phyloP scores from a whole-genome alignment of 2,797 vertebrate genomes.

The Chelon auratus region DNA sequence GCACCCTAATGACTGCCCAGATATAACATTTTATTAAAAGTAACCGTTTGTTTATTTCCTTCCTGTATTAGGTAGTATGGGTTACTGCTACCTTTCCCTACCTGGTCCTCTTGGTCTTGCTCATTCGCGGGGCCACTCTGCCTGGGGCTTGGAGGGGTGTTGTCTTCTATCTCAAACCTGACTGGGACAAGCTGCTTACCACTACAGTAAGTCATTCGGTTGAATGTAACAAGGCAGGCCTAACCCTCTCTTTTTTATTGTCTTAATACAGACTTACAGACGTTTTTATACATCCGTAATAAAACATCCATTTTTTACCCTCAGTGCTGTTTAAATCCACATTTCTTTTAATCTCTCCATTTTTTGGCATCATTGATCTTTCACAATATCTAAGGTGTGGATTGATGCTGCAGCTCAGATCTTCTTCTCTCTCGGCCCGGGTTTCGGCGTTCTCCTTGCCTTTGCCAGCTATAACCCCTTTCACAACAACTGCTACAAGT shows the following conservation, averaged over 20 bases:
- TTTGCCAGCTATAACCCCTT: conserved; percentile 99
- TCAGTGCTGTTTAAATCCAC: background rate
- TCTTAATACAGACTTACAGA: no score
- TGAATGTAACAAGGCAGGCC: background rate
- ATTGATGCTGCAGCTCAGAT: conserved; percentile 98
- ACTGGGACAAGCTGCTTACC: conserved; percentile 94
- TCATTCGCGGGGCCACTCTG: conserved; percentile 94
- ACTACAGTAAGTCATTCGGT: conserved; percentile 85
- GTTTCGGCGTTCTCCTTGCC: conserved; percentile 95
- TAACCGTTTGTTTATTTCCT: background rate
- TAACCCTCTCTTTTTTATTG: background rate
- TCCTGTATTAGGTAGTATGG: conserved; percentile 91
- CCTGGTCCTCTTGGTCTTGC: conserved; percentile 90
- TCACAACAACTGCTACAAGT: conserved; percentile 99
- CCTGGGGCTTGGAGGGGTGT: conserved; percentile 98
- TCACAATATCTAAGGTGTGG: conserved; percentile 89
- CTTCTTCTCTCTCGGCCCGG: conserved; percentile 98
- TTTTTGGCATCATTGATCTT: background rate
- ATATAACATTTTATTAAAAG: background rate
- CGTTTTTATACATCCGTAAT: background rate
- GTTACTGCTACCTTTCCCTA: conserved; percentile 98
- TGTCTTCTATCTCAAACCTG: conserved; percentile 94
- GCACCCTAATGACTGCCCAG: background rate
- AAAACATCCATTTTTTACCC: background rate
- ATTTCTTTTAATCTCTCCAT: background rate